Evolutionary conservation across 2,888 invertebrate genomes (phyloP).

Genomic region (Lasiommata megera): DNA sequence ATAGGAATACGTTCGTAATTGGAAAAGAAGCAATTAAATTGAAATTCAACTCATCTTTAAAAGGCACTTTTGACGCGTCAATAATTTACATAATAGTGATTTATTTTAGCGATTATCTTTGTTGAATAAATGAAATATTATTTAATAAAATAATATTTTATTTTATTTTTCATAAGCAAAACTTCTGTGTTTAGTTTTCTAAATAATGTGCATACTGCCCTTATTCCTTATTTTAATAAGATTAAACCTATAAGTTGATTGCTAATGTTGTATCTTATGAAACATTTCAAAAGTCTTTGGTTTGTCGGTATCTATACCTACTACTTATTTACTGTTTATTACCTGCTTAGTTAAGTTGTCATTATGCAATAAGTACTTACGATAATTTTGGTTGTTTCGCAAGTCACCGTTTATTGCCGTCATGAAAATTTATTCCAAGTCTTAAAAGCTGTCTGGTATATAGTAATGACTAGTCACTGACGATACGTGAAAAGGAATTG

Average conservation of each 20-base stretch:
- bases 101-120: no score
- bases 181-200: no score
- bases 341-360: background rate
- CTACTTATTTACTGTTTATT: background rate
- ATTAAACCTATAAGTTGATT: background rate
- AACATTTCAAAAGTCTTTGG: background rate
- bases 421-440: conserved; percentile 20
- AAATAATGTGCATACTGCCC: background rate
- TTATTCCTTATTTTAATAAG: background rate
- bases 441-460: conserved; percentile 9
- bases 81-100: no score
- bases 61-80: no score
- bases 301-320: background rate
- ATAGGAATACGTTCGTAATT: no score
- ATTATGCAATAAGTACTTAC: conserved; percentile 14
- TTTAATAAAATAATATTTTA: no score
- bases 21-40: no score
- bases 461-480: conserved; percentile 19
- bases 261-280: background rate
- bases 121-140: no score
- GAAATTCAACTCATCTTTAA: no score
- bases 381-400: conserved; percentile 14
- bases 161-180: no score
- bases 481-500: conserved; percentile 23
- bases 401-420: conserved; percentile 23